These are phyloP conservation scores for Cisticola juncidis DNA, from an alignment of 2,113 vertebrate genomes.

Conservation along the genomic window DNA sequence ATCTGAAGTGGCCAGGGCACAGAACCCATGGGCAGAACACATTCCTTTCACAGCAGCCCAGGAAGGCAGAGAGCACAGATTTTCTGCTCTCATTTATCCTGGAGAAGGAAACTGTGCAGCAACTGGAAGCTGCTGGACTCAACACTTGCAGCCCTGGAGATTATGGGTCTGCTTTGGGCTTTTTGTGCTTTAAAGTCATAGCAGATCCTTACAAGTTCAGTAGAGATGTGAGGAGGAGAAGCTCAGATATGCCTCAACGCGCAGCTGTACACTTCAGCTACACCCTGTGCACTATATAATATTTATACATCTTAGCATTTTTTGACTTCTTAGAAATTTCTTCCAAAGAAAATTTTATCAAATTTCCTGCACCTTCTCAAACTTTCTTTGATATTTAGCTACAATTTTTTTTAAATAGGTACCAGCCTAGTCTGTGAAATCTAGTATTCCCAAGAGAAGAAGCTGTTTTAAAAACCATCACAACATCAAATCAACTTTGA, in stretches of 20 bases:
- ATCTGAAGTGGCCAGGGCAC: background rate
- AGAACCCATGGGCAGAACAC: background rate
- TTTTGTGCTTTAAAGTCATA: background rate
- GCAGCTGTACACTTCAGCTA: background rate
- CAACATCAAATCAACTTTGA: background rate
- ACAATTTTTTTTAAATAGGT: background rate
- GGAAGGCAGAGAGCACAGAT: background rate
- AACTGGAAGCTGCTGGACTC: background rate
- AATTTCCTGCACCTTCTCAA: background rate
- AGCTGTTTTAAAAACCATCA: background rate
- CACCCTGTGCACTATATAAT: conserved; percentile 11
- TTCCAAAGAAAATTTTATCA: background rate
- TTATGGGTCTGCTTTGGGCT: background rate
- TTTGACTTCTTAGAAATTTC: conserved; percentile 18
- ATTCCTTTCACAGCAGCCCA: background rate
- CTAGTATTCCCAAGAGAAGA: background rate
- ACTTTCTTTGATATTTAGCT: background rate
- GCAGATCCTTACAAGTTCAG: background rate
- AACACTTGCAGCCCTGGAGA: background rate
- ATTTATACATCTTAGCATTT: background rate
- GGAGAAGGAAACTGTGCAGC: background rate
- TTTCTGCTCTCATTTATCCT: background rate
- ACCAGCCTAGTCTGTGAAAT: background rate
- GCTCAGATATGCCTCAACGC: background rate
- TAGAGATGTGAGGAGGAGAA: background rate